Base-by-base conservation (phyloP, 2,888 invertebrate genomes). In the Gymnoscelis rufifasciata region DNA sequence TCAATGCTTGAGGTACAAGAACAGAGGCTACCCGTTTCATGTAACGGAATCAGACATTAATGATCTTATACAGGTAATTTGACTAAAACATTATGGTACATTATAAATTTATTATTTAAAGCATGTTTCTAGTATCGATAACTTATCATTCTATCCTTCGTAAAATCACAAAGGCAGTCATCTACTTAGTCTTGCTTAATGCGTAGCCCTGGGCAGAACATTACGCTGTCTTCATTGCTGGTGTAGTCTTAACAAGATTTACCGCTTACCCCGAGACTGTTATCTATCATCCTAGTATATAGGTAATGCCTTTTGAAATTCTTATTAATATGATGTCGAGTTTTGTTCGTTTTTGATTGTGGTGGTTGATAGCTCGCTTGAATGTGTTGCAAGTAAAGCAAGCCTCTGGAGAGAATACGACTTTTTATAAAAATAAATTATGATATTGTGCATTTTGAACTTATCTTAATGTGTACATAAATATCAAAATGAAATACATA, bases 221-320 rank as follows among this genome's bases (percentile, higher is more conserved):
- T 41, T 44, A 46, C 38, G 41, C 51, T 54, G 51, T 51, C 54
- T 46, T 48, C 51, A 54, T 54, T 48, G 46, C 48, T 48, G 43
- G 41, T 45, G 42, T 43, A 50, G 38, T 43, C 53, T 46, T 42
- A 48, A 26, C 40, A 44, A 44, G 49, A 49, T 47, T 49, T 49
- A 54, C 46, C 12, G 42, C 45, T 23, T 19, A 42, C 50, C 45
- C 15, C 50, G 36, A 49, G 47, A 31, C 26, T 38, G 41, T 49
- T 51, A 43, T 45, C 43, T 48, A 48, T 50, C 38, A 45, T 45
- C 38, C 49, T 38, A 44, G 44, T 38, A 50, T 50, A 45, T 45
- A 33, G 42, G 42, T 50, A 50, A 45, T 45, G 45, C 42, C 36
- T 50, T 50, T 45, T 36, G 45, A 50, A 50, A 38, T 45, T 50